Percentiles rank a stretch among this genome's conserved stretches.
These are phyloP conservation scores for Noctua fimbriata DNA, from an alignment of 2,888 invertebrate genomes.

Conservation along the genomic window DNA sequence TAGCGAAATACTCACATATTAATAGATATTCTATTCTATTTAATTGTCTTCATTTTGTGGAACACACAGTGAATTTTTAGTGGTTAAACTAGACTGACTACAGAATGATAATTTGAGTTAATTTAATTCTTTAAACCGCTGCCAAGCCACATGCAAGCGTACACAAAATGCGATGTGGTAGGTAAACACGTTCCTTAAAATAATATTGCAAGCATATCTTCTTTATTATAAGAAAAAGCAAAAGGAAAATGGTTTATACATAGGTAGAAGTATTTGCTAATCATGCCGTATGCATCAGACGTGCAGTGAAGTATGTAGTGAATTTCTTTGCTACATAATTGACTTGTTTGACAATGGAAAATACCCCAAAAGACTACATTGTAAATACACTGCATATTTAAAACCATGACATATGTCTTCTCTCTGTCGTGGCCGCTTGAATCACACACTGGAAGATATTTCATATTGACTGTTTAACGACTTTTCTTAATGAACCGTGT, in stretches of 20 bases:
- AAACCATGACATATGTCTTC: conserved; percentile 11
- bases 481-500: conserved; percentile 47
- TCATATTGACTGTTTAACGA: conserved; percentile 52
- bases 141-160: background rate
- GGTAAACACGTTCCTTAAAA: background rate
- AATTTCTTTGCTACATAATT: background rate
- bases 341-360: background rate
- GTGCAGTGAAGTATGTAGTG: background rate
- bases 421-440: background rate
- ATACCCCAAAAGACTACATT: background rate
- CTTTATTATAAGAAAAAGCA: background rate
- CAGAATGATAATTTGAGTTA: conserved; percentile 1
- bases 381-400: conserved; percentile 3
- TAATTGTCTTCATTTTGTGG: conserved; percentile 3
- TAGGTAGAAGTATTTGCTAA: too few species aligned
- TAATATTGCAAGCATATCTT: background rate
- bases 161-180: background rate
- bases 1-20: background rate
- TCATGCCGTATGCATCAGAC: background rate
- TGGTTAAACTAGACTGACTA: background rate
- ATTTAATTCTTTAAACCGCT: conserved; percentile 4
- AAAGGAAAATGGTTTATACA: background rate
- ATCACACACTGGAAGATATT: conserved; percentile 35
- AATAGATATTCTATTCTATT: background rate
- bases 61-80: background rate